Evolutionary conservation across 2,888 invertebrate species (phyloP).

Genomic region (Anagyrus pseudococci): DNA sequence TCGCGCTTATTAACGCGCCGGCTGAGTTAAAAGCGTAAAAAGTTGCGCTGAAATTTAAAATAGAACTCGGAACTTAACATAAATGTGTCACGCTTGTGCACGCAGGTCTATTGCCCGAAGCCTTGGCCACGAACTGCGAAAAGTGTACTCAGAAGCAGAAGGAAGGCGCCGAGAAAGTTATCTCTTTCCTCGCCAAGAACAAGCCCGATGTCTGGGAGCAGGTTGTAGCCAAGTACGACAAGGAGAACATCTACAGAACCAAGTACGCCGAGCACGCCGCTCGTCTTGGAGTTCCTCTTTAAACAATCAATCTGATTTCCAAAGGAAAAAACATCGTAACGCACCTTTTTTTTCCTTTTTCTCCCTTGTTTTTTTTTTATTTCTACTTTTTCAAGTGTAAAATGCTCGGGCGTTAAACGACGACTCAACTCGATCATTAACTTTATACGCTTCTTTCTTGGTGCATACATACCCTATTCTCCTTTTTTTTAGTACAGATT

Average conservation of each 20-base stretch:
- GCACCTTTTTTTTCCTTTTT: neutral
- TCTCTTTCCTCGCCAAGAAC: conserved; percentile 68
- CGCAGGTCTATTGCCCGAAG: conserved; percentile 74
- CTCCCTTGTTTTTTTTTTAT: neutral
- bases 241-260: conserved; percentile 69
- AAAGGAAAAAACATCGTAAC: neutral
- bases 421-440: too few relatives aligned
- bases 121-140: conserved; percentile 70
- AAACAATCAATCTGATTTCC: conserved; percentile 23
- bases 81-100: neutral
- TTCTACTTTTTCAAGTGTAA: neutral
- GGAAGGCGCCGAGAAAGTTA: conserved; percentile 69
- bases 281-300: conserved; percentile 51
- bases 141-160: conserved; percentile 75
- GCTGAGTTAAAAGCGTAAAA: too few relatives aligned
- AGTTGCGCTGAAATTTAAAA: too few relatives aligned
- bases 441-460: too few relatives aligned
- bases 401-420: too few relatives aligned
- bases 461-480: too few relatives aligned
- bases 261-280: conserved; percentile 69
- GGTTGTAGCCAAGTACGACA: conserved; percentile 74
- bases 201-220: conserved; percentile 69
- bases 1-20: too few relatives aligned
- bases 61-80: neutral
- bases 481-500: too few relatives aligned